phyloP scores from a whole-genome alignment of 2,888 invertebrate genomes.

The Acronicta aceris region DNA sequence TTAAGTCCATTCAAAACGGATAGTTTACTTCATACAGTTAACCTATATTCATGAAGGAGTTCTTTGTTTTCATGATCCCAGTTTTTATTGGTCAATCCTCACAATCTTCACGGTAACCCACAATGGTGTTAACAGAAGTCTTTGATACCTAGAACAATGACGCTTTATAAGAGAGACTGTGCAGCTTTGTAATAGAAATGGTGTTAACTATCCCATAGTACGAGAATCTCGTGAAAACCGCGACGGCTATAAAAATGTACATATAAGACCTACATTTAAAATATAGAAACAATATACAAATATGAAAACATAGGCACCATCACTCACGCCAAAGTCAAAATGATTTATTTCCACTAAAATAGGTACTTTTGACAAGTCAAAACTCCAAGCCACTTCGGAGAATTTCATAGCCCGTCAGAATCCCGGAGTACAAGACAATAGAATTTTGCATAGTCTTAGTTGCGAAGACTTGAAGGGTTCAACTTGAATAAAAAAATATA shows the following conservation, averaged over 20 bases:
- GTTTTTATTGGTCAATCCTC: conserved; percentile 9
- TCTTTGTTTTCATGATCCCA: conserved; percentile 6
- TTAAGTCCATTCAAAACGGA: neutral
- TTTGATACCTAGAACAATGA: neutral
- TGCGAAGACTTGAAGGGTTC: too few relatives aligned
- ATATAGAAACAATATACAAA: too few relatives aligned
- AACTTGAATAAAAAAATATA: too few relatives aligned
- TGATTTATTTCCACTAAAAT: too few relatives aligned
- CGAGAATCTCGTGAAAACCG: neutral
- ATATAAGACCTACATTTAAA: too few relatives aligned
- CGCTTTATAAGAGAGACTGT: neutral
- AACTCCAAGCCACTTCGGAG: too few relatives aligned
- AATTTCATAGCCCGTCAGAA: too few relatives aligned
- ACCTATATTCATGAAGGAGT: conserved; percentile 12
- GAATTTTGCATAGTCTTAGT: too few relatives aligned
- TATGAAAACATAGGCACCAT: too few relatives aligned
- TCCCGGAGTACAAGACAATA: too few relatives aligned
- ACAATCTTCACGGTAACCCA: conserved; percentile 2
- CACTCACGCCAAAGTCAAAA: too few relatives aligned
- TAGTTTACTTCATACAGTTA: conserved; percentile 4
- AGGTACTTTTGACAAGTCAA: too few relatives aligned
- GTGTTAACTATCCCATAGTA: neutral
- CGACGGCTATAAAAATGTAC: neutral
- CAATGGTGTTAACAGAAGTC: conserved; percentile 3
- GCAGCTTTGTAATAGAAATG: neutral